Conservation (phyloP, 2,113 vertebrate genomes). For the Cinclus cinclus region DNA sequence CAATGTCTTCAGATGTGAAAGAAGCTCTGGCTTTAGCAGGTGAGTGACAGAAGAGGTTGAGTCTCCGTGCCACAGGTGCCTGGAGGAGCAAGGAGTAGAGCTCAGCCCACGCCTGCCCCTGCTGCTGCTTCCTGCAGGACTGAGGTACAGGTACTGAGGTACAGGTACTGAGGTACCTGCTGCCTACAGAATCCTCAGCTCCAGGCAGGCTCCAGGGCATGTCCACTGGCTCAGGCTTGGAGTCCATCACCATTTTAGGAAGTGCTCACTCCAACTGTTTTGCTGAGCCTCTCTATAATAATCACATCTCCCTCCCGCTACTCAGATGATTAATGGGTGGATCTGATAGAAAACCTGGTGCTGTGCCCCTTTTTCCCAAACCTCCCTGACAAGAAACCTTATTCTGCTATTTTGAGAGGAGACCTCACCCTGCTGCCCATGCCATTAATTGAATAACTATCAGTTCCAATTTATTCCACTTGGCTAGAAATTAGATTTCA, state of each 20-base stretch:
- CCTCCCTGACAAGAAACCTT: slow-evolving; percentile 1
- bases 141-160: too few relatives aligned
- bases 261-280: not conserved
- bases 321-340: slow-evolving; percentile 26
- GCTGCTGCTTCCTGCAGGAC: not conserved
- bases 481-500: slow-evolving; percentile 65
- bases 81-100: not conserved
- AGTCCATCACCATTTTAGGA: not conserved
- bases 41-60: not conserved
- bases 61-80: accelerated
- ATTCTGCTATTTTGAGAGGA: slow-evolving; percentile 31
- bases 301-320: not conserved
- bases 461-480: slow-evolving; percentile 58
- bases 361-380: not conserved
- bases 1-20: not conserved
- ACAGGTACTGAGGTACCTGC: not conserved
- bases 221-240: not conserved
- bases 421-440: slow-evolving; percentile 35
- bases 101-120: not conserved
- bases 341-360: slow-evolving; percentile 18
- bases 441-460: slow-evolving; percentile 63
- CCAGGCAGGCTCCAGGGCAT: not conserved
- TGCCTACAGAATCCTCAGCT: not conserved
- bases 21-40: not conserved
- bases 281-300: not conserved